Evolutionary conservation across 2,888 invertebrate genomes (phyloP).

Genomic region (Cantharis rustica): DNA sequence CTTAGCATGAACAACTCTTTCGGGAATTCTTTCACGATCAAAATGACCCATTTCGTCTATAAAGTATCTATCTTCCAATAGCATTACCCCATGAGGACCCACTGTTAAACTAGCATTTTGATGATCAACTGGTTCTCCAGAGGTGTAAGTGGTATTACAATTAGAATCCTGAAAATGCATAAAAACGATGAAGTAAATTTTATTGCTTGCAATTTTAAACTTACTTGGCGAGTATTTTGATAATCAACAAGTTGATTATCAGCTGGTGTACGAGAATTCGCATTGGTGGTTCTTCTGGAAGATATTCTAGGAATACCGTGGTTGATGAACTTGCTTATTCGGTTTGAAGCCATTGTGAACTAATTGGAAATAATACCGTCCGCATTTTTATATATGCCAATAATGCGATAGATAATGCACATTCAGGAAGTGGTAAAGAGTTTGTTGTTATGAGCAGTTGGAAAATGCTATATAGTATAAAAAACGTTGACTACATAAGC

Average conservation of each 20-base stretch:
- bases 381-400: not conserved
- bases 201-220: not conserved
- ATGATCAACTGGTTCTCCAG: slow-evolving; percentile 81
- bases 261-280: not conserved
- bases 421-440: not conserved
- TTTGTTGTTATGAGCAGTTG: not conserved
- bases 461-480: too few relatives aligned
- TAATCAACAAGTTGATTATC: not conserved
- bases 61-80: slow-evolving; percentile 82
- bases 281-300: not conserved
- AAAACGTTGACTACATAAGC: too few relatives aligned
- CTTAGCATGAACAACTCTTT: slow-evolving; percentile 95
- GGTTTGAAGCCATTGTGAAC: not conserved
- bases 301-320: not conserved
- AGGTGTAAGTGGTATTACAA: slow-evolving; percentile 71
- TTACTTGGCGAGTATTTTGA: not conserved
- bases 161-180: not conserved
- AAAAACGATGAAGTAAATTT: not conserved
- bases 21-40: slow-evolving; percentile 91
- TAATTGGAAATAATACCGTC: not conserved
- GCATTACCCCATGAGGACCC: slow-evolving; percentile 85
- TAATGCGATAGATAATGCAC: not conserved
- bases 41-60: slow-evolving; percentile 84
- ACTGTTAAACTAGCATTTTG: slow-evolving; percentile 80
- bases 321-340: not conserved